Percentiles rank a stretch among this genome's conserved stretches.
phyloP scores from a whole-genome alignment of 1,140 invertebrate species.

The Tetragonula clypearis region DNA sequence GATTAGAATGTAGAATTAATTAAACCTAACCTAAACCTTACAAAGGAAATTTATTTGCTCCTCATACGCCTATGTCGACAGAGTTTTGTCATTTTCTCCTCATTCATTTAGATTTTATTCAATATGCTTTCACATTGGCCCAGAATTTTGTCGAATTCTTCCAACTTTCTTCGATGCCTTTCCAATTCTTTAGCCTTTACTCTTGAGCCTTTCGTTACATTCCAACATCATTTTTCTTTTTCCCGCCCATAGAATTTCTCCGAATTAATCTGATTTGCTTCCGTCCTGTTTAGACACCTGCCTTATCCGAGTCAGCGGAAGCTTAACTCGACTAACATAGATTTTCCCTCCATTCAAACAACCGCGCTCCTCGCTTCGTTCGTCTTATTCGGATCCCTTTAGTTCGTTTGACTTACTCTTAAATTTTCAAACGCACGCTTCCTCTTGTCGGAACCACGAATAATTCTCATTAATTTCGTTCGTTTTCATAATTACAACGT shows the following conservation, averaged over 20 bases:
- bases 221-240: neutral
- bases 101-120: conserved; percentile 26
- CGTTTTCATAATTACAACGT: too few relatives aligned
- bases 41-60: neutral
- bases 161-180: conserved; percentile 31
- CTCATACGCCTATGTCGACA: neutral
- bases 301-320: neutral
- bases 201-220: neutral
- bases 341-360: neutral
- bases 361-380: neutral
- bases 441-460: neutral
- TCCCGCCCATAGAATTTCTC: neutral
- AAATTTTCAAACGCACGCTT: neutral
- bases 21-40: too few relatives aligned
- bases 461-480: too few relatives aligned
- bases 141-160: neutral
- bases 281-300: conserved; percentile 7
- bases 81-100: neutral
- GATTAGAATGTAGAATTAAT: neutral
- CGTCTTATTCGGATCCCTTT: neutral
- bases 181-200: conserved; percentile 2
- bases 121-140: neutral
- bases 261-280: conserved; percentile 34
- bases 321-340: conserved; percentile 12
- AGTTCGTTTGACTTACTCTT: neutral